phyloP scores from a whole-genome alignment of 2,888 invertebrate genomes.

The Drosophila nigritarsus region DNA sequence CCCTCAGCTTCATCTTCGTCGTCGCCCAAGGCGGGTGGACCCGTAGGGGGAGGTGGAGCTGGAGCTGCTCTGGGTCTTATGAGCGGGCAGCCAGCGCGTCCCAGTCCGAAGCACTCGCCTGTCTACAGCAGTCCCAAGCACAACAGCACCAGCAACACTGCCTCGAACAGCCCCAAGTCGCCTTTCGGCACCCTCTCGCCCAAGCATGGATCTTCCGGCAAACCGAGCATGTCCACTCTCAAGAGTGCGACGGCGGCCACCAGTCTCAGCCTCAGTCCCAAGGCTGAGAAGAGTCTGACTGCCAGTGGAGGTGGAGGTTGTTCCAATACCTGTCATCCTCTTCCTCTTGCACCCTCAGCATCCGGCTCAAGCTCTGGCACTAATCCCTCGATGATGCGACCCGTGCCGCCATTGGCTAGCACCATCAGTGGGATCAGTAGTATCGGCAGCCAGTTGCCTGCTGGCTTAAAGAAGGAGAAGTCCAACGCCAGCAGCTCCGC shows the following conservation, averaged over 20 bases:
- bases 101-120: conserved; percentile 89
- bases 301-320: conserved; percentile 23
- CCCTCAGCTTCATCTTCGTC: conserved; percentile 84
- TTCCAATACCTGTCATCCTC: conserved; percentile 7
- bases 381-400: conserved; percentile 64
- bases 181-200: conserved; percentile 91
- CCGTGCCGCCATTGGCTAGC: conserved; percentile 86
- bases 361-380: conserved; percentile 3
- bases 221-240: conserved; percentile 94
- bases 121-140: conserved; percentile 86
- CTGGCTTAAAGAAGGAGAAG: conserved; percentile 45
- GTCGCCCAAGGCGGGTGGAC: conserved; percentile 79
- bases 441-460: conserved; percentile 34
- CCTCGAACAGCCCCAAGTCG: conserved; percentile 91
- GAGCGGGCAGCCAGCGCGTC: conserved; percentile 81
- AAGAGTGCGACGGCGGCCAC: conserved; percentile 88
- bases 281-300: conserved; percentile 71
- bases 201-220: conserved; percentile 91
- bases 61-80: conserved; percentile 51
- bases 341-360: conserved; percentile 21
- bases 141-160: conserved; percentile 89
- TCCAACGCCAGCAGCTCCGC: conserved; percentile 22
- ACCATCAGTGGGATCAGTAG: conserved; percentile 30
- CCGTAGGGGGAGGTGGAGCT: conserved; percentile 41
- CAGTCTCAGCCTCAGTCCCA: conserved; percentile 78